Base-by-base conservation (phyloP, 2,888 invertebrate species). In the Eulithis prunata region DNA sequence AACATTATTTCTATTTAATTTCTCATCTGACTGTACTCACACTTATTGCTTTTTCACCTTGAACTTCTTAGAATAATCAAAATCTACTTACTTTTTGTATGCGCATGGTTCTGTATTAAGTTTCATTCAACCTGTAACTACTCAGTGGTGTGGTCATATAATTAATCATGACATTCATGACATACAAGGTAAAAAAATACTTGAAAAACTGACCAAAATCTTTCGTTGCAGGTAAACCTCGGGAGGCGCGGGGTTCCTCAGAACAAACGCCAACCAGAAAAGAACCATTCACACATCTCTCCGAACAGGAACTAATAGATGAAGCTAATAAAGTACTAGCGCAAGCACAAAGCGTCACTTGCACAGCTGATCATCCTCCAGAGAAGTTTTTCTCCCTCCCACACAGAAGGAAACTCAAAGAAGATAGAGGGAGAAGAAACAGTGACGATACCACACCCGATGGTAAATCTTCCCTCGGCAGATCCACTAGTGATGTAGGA, bases 311-410 rank as follows among this genome's bases (percentile, higher is more conserved):
- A 81, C 94, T 97, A 56, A 95, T 96, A 56, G 94, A 96, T 79
- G 97, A 97, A 91, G 96, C 96, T 41, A 96, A 96, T 70, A 94
- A 94, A 79, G 96, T 97, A 43, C 89, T 96, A 58, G 94, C 95
- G 32, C 96, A 97, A 85, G 97, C 95, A 0, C 95, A 95, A 74
- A 95, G 95, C 79, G 94, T 97, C 71, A 95, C 95, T 64, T 97
- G 96, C 83, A 94, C 93, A 51, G 93, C 94, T 13, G 94, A 94
- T 68, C 86, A 92, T 75, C 89, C 91, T 10, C 94, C 94, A n/a
- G 94, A 94, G 57, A 95, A 95, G 77, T 96, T 96, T 80, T 95
- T 94, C 88, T 96, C 95, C 11, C 90, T 95, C 78, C 96, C 95
- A 57, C 95, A 94, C 78, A 94, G 95, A 76, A 94, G 90, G 82